phyloP scores from a whole-genome alignment of 2,797 vertebrate species.

The Scleropages formosus region DNA sequence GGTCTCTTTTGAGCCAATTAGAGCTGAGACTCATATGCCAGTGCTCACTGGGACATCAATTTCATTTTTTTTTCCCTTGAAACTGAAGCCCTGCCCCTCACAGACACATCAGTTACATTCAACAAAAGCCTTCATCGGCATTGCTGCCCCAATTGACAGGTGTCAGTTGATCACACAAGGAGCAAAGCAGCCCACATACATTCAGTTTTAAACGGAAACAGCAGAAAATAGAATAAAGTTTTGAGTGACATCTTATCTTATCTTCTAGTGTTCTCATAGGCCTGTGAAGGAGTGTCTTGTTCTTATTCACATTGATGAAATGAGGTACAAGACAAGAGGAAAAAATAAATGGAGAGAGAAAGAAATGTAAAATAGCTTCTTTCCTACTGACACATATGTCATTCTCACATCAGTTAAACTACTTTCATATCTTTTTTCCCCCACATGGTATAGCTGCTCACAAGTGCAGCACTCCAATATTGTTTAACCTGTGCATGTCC shows the following conservation, averaged over 20 bases:
- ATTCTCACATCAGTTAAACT: too few species aligned
- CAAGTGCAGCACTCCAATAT: too few species aligned
- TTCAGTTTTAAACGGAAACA: neutral
- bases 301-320: too few species aligned
- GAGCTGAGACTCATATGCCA: constrained; percentile 28
- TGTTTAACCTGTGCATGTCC: too few species aligned
- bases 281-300: too few species aligned
- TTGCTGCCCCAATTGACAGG: neutral
- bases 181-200: neutral
- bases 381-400: too few species aligned
- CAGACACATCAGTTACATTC: neutral
- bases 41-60: neutral
- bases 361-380: neutral
- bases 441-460: too few species aligned
- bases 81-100: neutral
- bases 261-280: too few species aligned
- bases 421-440: too few species aligned
- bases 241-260: too few species aligned
- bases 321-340: too few species aligned
- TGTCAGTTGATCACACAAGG: constrained; percentile 9
- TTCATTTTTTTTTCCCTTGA: neutral
- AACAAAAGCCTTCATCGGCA: neutral
- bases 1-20: constrained; percentile 24
- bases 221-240: neutral
- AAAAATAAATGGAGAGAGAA: too few species aligned